Evolutionary conservation across 2,888 invertebrate genomes (phyloP).

Genomic region (Andricus quercusramuli): DNA sequence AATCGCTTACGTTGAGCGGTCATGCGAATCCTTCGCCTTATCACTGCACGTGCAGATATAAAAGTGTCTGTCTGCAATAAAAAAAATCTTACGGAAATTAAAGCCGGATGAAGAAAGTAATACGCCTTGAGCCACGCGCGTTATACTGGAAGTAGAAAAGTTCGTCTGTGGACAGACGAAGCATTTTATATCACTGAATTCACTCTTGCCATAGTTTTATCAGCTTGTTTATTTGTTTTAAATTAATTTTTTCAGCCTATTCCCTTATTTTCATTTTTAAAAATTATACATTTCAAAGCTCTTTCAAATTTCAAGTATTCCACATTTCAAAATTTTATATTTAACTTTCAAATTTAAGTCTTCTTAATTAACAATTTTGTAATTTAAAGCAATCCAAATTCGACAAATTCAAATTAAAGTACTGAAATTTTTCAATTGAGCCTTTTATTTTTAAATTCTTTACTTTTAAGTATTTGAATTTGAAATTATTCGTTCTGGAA

Average conservation of each 20-base stretch:
- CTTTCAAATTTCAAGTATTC: too few species aligned
- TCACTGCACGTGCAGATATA: conserved; percentile 22
- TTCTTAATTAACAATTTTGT: too few species aligned
- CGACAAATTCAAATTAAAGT: too few species aligned
- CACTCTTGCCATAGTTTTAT: neutral
- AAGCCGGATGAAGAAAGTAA: neutral
- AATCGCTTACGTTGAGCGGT: neutral
- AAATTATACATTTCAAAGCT: neutral
- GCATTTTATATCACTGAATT: conserved; percentile 9
- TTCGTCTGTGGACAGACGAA: neutral
- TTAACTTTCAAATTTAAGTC: too few species aligned
- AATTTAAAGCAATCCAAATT: too few species aligned
- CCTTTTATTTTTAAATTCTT: too few species aligned
- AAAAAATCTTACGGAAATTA: neutral
- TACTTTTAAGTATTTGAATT: too few species aligned
- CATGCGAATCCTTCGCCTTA: conserved; percentile 12
- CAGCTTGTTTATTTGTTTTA: neutral
- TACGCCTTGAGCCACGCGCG: neutral
- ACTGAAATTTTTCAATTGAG: too few species aligned
- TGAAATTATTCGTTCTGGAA: too few species aligned
- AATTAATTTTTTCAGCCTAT: neutral
- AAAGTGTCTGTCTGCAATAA: neutral
- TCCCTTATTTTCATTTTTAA: neutral
- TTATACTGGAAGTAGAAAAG: conserved; percentile 21
- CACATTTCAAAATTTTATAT: too few species aligned